Evolutionary conservation across 2,797 vertebrate genomes (phyloP).

Genomic region (Rhinella marina): DNA sequence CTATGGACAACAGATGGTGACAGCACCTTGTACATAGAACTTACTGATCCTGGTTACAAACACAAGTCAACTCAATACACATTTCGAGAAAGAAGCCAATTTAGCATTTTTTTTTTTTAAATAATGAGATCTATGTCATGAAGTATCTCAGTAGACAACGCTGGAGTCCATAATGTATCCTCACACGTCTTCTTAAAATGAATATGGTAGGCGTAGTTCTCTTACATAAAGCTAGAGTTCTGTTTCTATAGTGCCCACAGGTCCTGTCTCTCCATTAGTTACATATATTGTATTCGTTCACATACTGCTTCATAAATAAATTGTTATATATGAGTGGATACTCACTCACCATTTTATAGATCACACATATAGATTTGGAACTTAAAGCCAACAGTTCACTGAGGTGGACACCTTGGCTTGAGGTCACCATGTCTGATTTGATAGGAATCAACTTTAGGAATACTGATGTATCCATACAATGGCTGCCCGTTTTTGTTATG

Average conservation of each 20-base stretch:
- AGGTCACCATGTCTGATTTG: not conserved
- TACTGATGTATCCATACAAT: not conserved
- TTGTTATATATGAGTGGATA: not conserved
- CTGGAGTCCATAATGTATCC: not conserved
- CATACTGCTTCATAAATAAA: constrained; percentile 32
- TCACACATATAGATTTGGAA: not conserved
- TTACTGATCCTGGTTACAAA: not conserved
- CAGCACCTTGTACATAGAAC: not conserved
- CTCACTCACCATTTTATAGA: not conserved
- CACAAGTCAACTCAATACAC: not conserved
- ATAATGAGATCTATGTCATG: not conserved
- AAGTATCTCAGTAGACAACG: not conserved
- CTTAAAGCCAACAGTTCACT: not conserved
- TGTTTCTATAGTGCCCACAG: not conserved
- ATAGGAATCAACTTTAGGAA: not conserved
- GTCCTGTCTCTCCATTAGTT: not conserved
- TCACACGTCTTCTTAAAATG: not conserved
- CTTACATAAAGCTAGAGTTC: constrained; percentile 21
- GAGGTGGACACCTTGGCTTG: not conserved
- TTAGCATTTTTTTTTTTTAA: not conserved
- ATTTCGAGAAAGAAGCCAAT: not conserved
- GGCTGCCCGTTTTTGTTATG: not conserved
- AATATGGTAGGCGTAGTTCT: constrained; percentile 10
- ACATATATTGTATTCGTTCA: constrained; percentile 35
- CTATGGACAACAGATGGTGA: too few species aligned